Base-by-base conservation (phyloP, 1,140 invertebrate genomes). In the Xylocopa sonorina region DNA sequence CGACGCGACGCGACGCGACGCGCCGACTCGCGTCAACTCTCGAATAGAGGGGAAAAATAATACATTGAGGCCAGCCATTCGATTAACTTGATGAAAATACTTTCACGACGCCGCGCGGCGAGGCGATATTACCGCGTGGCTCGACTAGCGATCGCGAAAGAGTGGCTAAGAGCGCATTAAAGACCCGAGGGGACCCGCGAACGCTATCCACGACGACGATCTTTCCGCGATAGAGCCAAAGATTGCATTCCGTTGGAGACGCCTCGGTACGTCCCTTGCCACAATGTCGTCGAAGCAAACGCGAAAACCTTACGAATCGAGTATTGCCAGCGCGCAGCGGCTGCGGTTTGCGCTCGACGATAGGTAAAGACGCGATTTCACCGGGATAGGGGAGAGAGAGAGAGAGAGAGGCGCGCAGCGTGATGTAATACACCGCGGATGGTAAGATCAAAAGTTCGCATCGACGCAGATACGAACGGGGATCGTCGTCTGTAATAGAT, bases 401-500 rank as follows among this genome's bases (percentile, higher is more conserved):
- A 67, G 32, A 21, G 53, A 6, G 46, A 2, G n/a, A 51, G 72
- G 38, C 34, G 48, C 62, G 62, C 14, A n/a, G 57, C 62, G 29
- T 77, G 58, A 80, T 62, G 66, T 75, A 84, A 84, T 66, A 76
- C 29, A 41, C 27, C 69, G n/a, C n/a, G n/a, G 83, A 66, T 77
- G 71, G 73, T 74, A 74, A 83, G 83, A 84, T 84, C 78, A 84
- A 84, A 84, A 84, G 83, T 84, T 84, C 64, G 75, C 73, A 34
- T 58, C 55, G 69, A 68, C 34, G 51, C 27, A 46, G 69, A 55
- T 78, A 57, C 34, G 18, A 12, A 29, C 27, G 63, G 46, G 5
- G n/a, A 41, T 68, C 64, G 50, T 46, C 63, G 58, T 73, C 55
- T 41, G 80, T 87, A 90, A 90, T 91, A 88, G 88, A 88, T 88